Base-by-base conservation (phyloP, 2,888 invertebrate species). In the Dinocampus coccinellae region DNA sequence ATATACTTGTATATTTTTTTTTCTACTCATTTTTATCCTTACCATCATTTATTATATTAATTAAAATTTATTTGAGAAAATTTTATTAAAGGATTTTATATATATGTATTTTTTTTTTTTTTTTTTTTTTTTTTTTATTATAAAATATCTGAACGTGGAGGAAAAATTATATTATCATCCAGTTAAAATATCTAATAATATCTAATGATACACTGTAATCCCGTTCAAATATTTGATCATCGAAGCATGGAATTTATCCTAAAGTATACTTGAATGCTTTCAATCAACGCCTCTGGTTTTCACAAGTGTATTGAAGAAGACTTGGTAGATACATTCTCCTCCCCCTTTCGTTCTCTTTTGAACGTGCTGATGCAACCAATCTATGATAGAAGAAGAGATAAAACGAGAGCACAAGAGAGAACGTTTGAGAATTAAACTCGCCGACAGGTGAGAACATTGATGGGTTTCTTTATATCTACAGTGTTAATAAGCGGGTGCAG, bases 151-250 rank as follows among this genome's bases (percentile, higher is more conserved):
- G n/a, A n/a, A n/a, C 13, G 39, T 1, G 10, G 4, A 39, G 6
- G n/a, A 39, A 39, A 39, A n/a, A n/a, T 4, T 39, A 39, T n/a
- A 13, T 39, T 13, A 39, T 39, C n/a, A n/a, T 39, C n/a, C 13
- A n/a, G 39, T n/a, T 39, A n/a, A n/a, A n/a, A n/a, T n/a, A n/a
- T n/a, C n/a, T n/a, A n/a, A 3, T 13, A n/a, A 75, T 71, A 70
- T 69, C 60, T 72, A 69, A 75, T 77, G 78, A 78, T 77, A 79
- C 77, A 73, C 78, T 81, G 83, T 83, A 84, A 83, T 82, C 82
- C 74, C 82, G 81, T 68, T 79, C 79, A 79, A 80, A 81, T 81
- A 80, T 80, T 84, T 79, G 81, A 82, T 84, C 85, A 85, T 84
- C 83, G 78, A 79, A 79, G 78, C 76, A 75, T 77, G 73, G 73